Evolutionary conservation across 2,888 invertebrate species (phyloP).

Genomic region (Cremastinae sp.): DNA sequence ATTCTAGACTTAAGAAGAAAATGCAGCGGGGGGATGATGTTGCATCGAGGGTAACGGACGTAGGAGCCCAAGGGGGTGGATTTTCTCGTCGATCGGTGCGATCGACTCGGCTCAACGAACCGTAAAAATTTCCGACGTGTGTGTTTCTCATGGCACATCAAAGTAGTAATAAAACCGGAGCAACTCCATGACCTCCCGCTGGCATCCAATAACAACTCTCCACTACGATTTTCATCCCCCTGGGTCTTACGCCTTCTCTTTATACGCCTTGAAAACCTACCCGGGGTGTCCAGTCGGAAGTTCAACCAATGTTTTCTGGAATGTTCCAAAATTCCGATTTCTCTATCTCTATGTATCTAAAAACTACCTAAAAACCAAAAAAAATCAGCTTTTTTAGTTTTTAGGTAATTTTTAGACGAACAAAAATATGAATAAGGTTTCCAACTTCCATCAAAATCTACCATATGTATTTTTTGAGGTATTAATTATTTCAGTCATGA

Average conservation of each 20-base stretch:
- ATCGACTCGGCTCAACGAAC: constrained; percentile 63
- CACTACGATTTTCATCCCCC: neutral
- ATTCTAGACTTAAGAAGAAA: constrained; percentile 29
- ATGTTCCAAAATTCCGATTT: no score
- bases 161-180: constrained; percentile 67
- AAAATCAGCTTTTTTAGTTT: no score
- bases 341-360: no score
- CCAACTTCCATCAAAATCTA: no score
- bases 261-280: neutral
- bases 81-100: constrained; percentile 43
- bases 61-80: constrained; percentile 34
- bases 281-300: neutral
- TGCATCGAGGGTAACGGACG: constrained; percentile 53
- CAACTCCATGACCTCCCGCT: neutral
- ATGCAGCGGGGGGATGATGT: constrained; percentile 60
- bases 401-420: no score
- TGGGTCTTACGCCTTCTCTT: neutral
- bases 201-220: constrained; percentile 25
- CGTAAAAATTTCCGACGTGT: constrained; percentile 64
- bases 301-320: neutral
- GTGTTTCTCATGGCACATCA: constrained; percentile 67
- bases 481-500: no score
- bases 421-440: no score
- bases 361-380: no score
- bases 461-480: no score